A percentile compares a stretch with the other conserved stretches of the same genome.
These are phyloP conservation scores for Apteryx mantelli DNA, from an alignment of 2,113 vertebrate species.

Conservation along the genomic window DNA sequence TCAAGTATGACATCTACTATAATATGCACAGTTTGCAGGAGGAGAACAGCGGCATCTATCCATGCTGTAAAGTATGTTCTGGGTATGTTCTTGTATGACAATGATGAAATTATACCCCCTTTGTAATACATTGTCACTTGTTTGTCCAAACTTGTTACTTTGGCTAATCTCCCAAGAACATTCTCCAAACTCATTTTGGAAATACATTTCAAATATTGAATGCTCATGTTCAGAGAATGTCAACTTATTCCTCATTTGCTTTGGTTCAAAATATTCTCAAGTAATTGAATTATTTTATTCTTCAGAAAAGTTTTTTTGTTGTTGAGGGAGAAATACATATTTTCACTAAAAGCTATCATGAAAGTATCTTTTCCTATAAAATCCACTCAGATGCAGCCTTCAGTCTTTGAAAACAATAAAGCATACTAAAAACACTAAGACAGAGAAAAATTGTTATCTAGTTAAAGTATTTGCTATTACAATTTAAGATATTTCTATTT, in stretches of 20 bases:
- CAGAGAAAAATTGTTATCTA: not conserved
- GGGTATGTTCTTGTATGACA: not conserved
- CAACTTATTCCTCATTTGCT: not conserved
- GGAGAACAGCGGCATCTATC: not conserved
- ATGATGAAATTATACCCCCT: not conserved
- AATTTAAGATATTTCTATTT: not conserved
- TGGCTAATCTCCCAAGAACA: not conserved
- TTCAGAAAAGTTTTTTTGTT: not conserved
- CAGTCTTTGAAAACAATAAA: not conserved
- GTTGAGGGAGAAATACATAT: not conserved
- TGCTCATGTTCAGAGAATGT: not conserved
- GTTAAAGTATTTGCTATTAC: not conserved
- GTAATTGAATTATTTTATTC: not conserved
- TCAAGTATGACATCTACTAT: no score
- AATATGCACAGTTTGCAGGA: not conserved
- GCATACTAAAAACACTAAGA: not conserved
- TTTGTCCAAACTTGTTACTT: not conserved
- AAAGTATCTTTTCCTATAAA: not conserved
- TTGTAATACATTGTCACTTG: not conserved
- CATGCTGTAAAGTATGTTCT: not conserved
- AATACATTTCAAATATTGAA: not conserved
- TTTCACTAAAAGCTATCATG: not conserved
- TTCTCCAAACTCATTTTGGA: not conserved
- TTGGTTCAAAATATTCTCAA: not conserved
- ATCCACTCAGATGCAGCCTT: not conserved